Evolutionary conservation across 2,113 vertebrate genomes (phyloP), one percentile per base, ranked within the genome.

Genomic region (Cyanoderma ruficeps): DNA sequence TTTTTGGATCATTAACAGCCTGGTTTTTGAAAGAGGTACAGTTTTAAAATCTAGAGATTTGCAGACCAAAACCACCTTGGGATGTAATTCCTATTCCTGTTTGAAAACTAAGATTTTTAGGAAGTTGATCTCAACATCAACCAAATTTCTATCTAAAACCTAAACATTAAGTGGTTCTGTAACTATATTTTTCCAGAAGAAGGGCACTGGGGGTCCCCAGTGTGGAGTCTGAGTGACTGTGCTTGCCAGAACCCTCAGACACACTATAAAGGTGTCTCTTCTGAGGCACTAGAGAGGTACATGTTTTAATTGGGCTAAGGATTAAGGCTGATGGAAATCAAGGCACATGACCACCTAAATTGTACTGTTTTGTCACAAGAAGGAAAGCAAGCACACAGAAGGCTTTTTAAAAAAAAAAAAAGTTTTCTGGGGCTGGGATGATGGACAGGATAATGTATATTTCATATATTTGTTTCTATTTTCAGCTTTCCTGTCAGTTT

Each of bases 1-100:
- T 99, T 94, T 98, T 99, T 88, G 99, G 99, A 82, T 99, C 99
- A 0, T 87, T 99, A 87, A 98, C 98, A 10, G 98, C 99, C 65
- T 99, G 99, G 98, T 99, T 99, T 97, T 98, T 99, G 90, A 99
- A 99, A 98, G 99, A 99, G 99, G 99, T 99, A 98, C 10, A 10
- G 27, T 64, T 86, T 80, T 59, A 52, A 42, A 41, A 37, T 56
- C 22, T 50, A 81, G 44, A 86, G 6, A 7, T 91, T 83, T 90
- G 37, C 50, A 71, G 57, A 37, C 15, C 37, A 57, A 53, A 89
- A 39, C 13, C 0, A 0, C 30, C 80, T 68, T 89, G 28, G 17
- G 20, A 57, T 44, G 9, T 24, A 4, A 2, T 52, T 87, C 24
- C 33, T 90, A 3, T 57, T 72, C 25, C 55, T 39, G 8, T 31